Evolutionary conservation across 1,140 invertebrate genomes (phyloP).

Genomic region (Drosophila pachea): DNA sequence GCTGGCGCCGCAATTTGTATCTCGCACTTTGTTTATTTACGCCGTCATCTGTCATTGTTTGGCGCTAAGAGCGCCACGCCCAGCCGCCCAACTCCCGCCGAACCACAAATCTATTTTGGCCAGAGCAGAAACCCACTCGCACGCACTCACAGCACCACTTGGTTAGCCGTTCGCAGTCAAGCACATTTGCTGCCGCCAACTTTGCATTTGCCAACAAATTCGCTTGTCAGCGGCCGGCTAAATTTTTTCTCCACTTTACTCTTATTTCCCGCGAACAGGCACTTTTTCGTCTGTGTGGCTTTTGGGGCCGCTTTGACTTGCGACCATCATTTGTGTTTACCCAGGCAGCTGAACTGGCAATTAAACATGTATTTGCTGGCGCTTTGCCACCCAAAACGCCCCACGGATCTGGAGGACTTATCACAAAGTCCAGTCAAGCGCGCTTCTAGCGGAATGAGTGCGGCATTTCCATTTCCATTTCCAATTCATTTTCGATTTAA

Average conservation of each 20-base stretch:
- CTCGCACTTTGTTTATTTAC: constrained; percentile 66
- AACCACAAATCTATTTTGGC: constrained; percentile 6
- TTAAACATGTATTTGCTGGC: constrained; percentile 63
- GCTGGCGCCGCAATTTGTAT: constrained; percentile 62
- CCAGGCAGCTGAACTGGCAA: constrained; percentile 50
- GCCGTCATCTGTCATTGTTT: constrained; percentile 68
- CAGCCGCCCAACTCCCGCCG: neutral
- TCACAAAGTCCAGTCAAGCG: neutral
- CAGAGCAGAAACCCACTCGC: constrained; percentile 17
- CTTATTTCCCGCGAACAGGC: too few relatives aligned
- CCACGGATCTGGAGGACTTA: neutral
- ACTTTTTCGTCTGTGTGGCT: neutral
- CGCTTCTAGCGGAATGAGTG: neutral
- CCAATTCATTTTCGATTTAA: neutral
- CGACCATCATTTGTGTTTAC: constrained; percentile 65
- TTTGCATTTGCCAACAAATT: constrained; percentile 48
- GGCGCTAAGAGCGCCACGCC: constrained; percentile 24
- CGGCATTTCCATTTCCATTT: too few relatives aligned
- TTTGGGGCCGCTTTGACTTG: constrained; percentile 15
- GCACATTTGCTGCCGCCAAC: constrained; percentile 39
- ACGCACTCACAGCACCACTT: constrained; percentile 29
- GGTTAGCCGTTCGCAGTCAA: constrained; percentile 67
- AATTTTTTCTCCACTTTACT: too few relatives aligned
- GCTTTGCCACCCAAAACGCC: constrained; percentile 36
- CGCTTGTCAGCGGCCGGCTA: constrained; percentile 45